These are phyloP conservation scores for Choreutis nemorana DNA, from an alignment of 2,888 invertebrate genomes.

Conservation along the genomic window DNA sequence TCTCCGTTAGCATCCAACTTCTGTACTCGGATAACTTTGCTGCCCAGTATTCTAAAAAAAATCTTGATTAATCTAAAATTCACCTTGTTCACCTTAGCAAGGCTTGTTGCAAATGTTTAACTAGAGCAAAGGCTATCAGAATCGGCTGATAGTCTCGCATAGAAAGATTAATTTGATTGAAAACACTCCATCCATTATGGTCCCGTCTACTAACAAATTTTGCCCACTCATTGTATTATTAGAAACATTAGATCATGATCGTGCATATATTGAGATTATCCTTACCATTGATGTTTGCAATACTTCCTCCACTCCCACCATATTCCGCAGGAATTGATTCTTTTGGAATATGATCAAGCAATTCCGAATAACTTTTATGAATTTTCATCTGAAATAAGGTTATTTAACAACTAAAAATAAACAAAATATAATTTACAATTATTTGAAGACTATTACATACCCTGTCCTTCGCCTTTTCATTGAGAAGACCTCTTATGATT, in stretches of 20 bases:
- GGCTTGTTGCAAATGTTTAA: no score
- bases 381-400: no score
- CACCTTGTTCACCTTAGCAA: no score
- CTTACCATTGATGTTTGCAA: conserved; percentile 60
- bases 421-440: conserved; percentile 7
- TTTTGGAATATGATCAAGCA: conserved; percentile 64
- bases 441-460: conserved; percentile 30
- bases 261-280: conserved; percentile 5
- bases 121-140: no score
- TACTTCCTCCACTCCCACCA: conserved; percentile 67
- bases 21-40: conserved; percentile 57
- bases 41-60: conserved; percentile 50
- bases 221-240: no score
- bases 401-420: conserved; percentile 62
- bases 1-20: conserved; percentile 63
- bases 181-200: no score
- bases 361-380: conserved; percentile 58
- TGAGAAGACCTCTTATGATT: conserved; percentile 62
- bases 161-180: no score
- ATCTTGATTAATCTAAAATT: no score
- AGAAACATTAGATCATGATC: no score
- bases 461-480: conserved; percentile 65
- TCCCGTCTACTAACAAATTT: no score
- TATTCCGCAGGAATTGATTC: conserved; percentile 71
- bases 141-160: no score